A percentile compares a stretch with the other conserved stretches of the same genome.
Evolutionary conservation across 2,888 invertebrate species (phyloP).

Genomic region (Steinernema hermaphroditum): DNA sequence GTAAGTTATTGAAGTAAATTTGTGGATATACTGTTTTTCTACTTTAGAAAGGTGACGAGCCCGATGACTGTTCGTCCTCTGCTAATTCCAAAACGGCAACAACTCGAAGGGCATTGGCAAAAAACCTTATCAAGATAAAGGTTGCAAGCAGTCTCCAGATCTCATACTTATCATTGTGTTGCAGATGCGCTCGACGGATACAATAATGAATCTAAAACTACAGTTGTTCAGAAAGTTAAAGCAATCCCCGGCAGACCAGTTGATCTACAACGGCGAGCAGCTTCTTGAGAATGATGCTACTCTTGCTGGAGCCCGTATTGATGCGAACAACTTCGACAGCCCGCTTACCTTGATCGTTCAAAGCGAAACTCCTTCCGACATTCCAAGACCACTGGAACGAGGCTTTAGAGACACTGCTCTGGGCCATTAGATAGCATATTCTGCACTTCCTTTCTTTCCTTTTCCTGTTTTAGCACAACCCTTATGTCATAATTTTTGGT

Average conservation of each 20-base stretch:
- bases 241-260: slow-evolving; percentile 45
- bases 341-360: slow-evolving; percentile 50
- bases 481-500: slow-evolving; percentile 2
- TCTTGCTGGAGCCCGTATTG: slow-evolving; percentile 49
- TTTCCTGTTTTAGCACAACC: neutral
- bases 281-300: slow-evolving; percentile 51
- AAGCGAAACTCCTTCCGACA: slow-evolving; percentile 24
- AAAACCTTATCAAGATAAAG: slow-evolving; percentile 35
- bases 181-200: slow-evolving; percentile 52
- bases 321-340: slow-evolving; percentile 54
- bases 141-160: too few species aligned
- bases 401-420: slow-evolving; percentile 63
- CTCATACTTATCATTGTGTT: slow-evolving; percentile 15
- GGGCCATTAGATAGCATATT: slow-evolving; percentile 42
- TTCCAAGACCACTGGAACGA: slow-evolving; percentile 52
- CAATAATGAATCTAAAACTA: slow-evolving; percentile 55
- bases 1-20: slow-evolving; percentile 37
- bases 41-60: slow-evolving; percentile 40
- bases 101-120: slow-evolving; percentile 40
- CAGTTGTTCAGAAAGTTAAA: slow-evolving; percentile 48
- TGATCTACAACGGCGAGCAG: slow-evolving; percentile 37
- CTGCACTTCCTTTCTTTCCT: slow-evolving; percentile 8
- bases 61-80: neutral
- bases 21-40: neutral
- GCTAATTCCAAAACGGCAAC: slow-evolving; percentile 18